Evolutionary conservation across 2,113 vertebrate genomes (phyloP), one percentile per base, ranked within the genome.

Genomic region (Sebastes fasciatus): DNA sequence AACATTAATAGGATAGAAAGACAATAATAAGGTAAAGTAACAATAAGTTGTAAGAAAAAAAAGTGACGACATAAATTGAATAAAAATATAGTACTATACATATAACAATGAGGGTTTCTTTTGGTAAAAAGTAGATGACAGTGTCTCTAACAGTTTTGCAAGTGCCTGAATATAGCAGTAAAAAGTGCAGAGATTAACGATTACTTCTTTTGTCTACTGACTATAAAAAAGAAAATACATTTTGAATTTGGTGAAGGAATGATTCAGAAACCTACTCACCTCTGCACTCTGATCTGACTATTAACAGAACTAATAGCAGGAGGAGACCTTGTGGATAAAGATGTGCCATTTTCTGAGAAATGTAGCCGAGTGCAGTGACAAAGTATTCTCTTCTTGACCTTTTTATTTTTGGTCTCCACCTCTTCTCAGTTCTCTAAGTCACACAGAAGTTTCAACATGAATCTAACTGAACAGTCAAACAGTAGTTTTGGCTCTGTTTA

Each of bases 371-470:
- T 61, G 4, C 2, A 46, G 6, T 16, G 51, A 55, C 3, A 64
- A 23, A 5, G 34, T 2, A 19, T 8, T 62, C 0, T 11, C 21
- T 2, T 61, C 1, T 4, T 8, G 5, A 52, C 6, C 13, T 40
- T 2, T 65, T 2, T 1, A 34, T 21, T 42, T 2, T 62, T 65
- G 16, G 45, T 54, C 49, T 46, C 4, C 2, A 57, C 46, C 45
- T 65, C 49, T 68, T 91, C 71, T 91, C 84, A 85, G 69, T 87
- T 92, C 86, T 72, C 34, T 26, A 26, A 63, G 14, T 42, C 6
- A 11, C 0, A 9, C 16, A 34, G 4, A 63, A n/a, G 11, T 40
- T 1, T 65, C 43, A 54, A 51, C 14, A 12, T 78, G 58, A 86
- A 87, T 74, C 57, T 64, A 55, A 19, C 11, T 42, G 1, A 3